phyloP scores from a whole-genome alignment of 2,888 invertebrate genomes.

The Cheiracanthium punctorium region DNA sequence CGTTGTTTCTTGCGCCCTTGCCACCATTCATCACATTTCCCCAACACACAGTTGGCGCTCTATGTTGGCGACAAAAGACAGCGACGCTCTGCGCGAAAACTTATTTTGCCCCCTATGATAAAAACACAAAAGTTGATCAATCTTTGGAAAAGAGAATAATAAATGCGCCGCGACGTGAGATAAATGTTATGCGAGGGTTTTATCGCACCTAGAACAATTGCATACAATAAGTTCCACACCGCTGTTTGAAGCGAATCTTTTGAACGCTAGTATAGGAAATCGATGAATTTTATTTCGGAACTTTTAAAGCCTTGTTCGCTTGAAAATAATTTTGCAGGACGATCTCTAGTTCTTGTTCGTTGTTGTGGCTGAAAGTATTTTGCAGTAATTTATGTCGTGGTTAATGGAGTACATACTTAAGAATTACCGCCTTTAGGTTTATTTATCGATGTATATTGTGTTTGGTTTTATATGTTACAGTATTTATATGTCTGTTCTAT shows the following conservation, averaged over 20 bases:
- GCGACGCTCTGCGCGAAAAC: background rate
- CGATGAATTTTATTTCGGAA: background rate
- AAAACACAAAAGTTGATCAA: slow-evolving; percentile 6
- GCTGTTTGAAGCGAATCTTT: background rate
- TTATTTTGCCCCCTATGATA: background rate
- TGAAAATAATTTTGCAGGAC: background rate
- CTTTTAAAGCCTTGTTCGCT: background rate
- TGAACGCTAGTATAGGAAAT: background rate
- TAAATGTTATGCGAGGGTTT: background rate
- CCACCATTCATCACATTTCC: slow-evolving; percentile 11
- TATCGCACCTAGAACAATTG: slow-evolving; percentile 10
- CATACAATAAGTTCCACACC: background rate
- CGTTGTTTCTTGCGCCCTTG: slow-evolving; percentile 43
- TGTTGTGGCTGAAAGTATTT: background rate
- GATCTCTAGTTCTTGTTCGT: background rate
- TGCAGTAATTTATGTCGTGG: background rate
- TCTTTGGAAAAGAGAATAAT: background rate
- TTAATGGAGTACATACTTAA: background rate
- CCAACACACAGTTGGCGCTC: background rate
- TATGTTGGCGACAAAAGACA: slow-evolving; percentile 6
- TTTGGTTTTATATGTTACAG: no score
- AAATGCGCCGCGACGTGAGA: background rate
- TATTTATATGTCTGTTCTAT: no score
- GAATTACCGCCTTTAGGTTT: no score
- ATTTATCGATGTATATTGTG: no score